Evolutionary conservation across 2,888 invertebrate genomes (phyloP).

Genomic region (Oxyteleia sp.): DNA sequence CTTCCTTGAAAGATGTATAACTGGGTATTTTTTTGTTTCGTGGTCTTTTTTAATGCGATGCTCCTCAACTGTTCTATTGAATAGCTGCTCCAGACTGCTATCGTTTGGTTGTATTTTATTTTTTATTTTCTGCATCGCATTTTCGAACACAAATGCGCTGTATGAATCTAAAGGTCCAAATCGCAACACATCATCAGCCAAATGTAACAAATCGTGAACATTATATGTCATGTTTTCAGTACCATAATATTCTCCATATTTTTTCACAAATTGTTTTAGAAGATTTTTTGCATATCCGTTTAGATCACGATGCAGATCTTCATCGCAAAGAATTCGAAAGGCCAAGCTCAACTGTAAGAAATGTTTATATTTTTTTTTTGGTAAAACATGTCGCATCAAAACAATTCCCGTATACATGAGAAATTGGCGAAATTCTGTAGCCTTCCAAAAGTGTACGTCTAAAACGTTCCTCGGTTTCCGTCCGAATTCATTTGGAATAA

Average conservation of each 20-base stretch:
- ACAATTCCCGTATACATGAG: conserved; percentile 77
- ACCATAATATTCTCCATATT: too few species aligned
- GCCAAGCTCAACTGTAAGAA: conserved; percentile 74
- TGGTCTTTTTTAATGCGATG: background rate
- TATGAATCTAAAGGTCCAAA: too few species aligned
- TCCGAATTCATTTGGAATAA: conserved; percentile 8
- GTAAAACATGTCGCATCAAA: conserved; percentile 69
- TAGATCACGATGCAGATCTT: too few species aligned
- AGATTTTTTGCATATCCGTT: too few species aligned
- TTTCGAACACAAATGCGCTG: too few species aligned
- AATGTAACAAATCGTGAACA: conserved; percentile 76
- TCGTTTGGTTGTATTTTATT: conserved; percentile 1
- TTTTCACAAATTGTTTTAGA: too few species aligned
- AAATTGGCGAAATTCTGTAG: conserved; percentile 76
- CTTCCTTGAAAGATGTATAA: background rate
- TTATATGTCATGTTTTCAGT: conserved; percentile 77
- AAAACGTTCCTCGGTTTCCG: background rate
- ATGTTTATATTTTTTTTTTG: conserved; percentile 66
- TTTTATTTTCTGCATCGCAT: too few species aligned
- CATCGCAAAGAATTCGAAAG: conserved; percentile 68
- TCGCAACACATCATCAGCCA: too few species aligned
- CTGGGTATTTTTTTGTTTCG: background rate
- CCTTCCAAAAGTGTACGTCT: conserved; percentile 69
- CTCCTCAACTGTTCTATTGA: background rate
- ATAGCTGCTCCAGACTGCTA: background rate